A percentile compares a stretch with the other conserved stretches of the same genome.
phyloP scores from a whole-genome alignment of 2,888 invertebrate species.

The Drosophila macrospina region DNA sequence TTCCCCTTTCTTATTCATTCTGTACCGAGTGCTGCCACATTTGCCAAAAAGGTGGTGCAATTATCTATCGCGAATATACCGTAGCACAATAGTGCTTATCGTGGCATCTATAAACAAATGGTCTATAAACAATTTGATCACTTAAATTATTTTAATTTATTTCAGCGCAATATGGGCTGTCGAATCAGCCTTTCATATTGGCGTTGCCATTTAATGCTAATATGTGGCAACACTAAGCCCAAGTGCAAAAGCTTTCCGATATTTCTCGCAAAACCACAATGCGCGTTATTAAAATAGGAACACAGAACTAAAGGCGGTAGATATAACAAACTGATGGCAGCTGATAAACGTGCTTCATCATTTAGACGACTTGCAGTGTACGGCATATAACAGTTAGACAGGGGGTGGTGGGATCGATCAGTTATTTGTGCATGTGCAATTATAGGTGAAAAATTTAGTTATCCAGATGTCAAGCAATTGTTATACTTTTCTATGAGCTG shows the following conservation, averaged over 20 bases:
- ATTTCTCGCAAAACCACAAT: slow-evolving; percentile 39
- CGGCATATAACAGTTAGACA: slow-evolving; percentile 9
- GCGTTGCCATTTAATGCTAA: slow-evolving; percentile 39
- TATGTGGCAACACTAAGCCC: slow-evolving; percentile 53
- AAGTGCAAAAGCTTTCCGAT: slow-evolving; percentile 50
- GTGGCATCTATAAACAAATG: slow-evolving; percentile 24
- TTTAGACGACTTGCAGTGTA: slow-evolving; percentile 34
- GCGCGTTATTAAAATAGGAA: slow-evolving; percentile 40
- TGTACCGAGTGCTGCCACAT: slow-evolving; percentile 57
- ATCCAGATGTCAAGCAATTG: slow-evolving; percentile 20
- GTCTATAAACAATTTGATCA: slow-evolving; percentile 53
- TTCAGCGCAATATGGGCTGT: slow-evolving; percentile 29
- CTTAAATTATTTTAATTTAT: slow-evolving; percentile 13
- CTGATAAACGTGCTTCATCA: slow-evolving; percentile 52
- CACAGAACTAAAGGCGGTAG: slow-evolving; percentile 35
- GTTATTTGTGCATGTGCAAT: slow-evolving; percentile 21
- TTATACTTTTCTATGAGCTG: slow-evolving; percentile 9
- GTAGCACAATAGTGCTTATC: slow-evolving; percentile 1
- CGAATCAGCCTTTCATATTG: slow-evolving; percentile 19
- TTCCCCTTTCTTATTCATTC: slow-evolving; percentile 23
- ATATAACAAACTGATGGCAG: slow-evolving; percentile 52
- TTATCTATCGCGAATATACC: slow-evolving; percentile 1
- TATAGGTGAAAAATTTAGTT: slow-evolving; percentile 17
- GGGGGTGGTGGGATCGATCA: slow-evolving; percentile 7
- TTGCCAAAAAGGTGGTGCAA: slow-evolving; percentile 28